Evolutionary conservation across 2,113 vertebrate species (phyloP).

Genomic region (Sorex araneus): DNA sequence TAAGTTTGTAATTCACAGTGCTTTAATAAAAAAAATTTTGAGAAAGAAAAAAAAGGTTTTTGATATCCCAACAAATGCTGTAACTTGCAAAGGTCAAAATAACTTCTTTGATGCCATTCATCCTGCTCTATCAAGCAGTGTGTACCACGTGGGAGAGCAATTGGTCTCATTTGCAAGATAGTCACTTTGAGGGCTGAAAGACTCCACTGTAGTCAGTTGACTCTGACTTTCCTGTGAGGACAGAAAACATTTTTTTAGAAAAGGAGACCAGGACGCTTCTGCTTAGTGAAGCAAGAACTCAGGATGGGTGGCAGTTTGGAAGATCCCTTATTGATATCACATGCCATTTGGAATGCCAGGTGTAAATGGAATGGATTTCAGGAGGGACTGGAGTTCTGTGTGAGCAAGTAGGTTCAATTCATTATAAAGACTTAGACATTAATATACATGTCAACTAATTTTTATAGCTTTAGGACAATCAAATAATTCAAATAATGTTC

Average conservation of each 20-base stretch:
- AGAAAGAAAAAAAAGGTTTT: no score
- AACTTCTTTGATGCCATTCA: not conserved
- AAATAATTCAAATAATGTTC: not conserved
- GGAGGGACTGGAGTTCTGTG: not conserved
- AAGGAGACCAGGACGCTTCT: not conserved
- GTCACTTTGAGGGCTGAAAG: not conserved
- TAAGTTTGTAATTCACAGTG: no score
- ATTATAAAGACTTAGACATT: not conserved
- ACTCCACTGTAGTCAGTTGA: no score
- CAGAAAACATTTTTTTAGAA: not conserved
- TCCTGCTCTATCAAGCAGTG: not conserved
- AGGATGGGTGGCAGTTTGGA: no score
- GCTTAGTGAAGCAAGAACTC: not conserved
- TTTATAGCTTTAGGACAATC: not conserved
- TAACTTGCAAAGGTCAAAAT: not conserved
- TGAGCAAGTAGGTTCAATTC: not conserved
- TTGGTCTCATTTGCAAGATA: conserved; percentile 4
- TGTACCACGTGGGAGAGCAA: not conserved
- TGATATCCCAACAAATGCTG: not conserved
- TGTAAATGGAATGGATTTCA: not conserved
- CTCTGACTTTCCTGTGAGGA: not conserved
- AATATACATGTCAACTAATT: not conserved
- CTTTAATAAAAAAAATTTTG: no score
- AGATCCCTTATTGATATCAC: no score
- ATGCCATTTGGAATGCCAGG: not conserved